phyloP scores from a whole-genome alignment of 1,140 invertebrate species.

The Drosophila rhopaloa region DNA sequence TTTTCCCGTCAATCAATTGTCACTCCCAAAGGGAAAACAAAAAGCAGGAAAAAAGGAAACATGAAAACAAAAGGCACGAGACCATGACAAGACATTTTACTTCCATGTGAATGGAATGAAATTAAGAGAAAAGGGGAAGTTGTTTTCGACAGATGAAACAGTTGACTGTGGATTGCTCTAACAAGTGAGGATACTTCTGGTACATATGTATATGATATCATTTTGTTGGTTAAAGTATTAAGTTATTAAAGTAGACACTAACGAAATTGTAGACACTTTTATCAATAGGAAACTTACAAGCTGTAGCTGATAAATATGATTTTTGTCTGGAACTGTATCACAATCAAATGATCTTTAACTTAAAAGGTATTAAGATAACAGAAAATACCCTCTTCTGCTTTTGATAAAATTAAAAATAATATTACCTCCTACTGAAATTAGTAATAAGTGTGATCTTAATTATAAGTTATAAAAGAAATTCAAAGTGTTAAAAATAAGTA shows the following conservation, averaged over 20 bases:
- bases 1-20: constrained; percentile 80
- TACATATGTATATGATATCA: not conserved
- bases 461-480: not conserved
- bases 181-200: not conserved
- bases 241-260: no score
- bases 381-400: not conserved
- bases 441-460: not conserved
- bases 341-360: not conserved
- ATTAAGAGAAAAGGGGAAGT: constrained; percentile 32
- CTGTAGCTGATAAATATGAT: not conserved
- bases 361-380: constrained; percentile 7
- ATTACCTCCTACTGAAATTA: not conserved
- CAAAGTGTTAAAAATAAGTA: not conserved
- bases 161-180: constrained; percentile 29
- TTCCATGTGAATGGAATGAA: constrained; percentile 45
- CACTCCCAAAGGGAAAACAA: constrained; percentile 55
- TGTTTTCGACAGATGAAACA: constrained; percentile 13
- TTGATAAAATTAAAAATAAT: not conserved
- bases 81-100: constrained; percentile 67
- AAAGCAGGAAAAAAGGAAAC: constrained; percentile 12
- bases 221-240: not conserved
- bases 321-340: not conserved
- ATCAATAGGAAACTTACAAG: constrained; percentile 4
- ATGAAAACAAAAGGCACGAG: constrained; percentile 56
- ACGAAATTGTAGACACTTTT: not conserved